phyloP scores from a whole-genome alignment of 2,888 invertebrate species.

The Beris morrisii region DNA sequence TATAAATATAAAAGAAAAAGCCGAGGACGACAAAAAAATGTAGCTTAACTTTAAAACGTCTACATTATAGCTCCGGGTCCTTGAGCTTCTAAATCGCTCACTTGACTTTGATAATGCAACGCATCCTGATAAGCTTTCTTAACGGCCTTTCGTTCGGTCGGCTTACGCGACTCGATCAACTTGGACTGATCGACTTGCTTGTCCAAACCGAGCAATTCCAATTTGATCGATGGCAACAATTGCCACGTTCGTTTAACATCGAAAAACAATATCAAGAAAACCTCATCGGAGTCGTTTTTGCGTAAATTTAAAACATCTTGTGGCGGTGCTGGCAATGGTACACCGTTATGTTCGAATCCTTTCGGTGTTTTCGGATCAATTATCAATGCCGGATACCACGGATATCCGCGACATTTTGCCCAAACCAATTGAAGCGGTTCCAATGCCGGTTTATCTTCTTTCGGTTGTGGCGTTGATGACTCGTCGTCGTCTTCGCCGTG shows the following conservation, averaged over 20 bases:
- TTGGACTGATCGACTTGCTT: constrained; percentile 72
- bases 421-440: constrained; percentile 91
- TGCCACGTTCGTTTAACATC: constrained; percentile 97
- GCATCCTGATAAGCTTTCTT: constrained; percentile 93
- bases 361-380: constrained; percentile 93
- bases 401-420: constrained; percentile 94
- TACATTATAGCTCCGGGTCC: constrained; percentile 57
- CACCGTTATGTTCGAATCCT: constrained; percentile 89
- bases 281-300: constrained; percentile 78
- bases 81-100: constrained; percentile 58
- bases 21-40: no score
- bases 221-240: constrained; percentile 89
- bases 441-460: constrained; percentile 57
- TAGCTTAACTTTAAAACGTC: neutral
- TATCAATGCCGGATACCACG: constrained; percentile 96
- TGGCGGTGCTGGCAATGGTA: constrained; percentile 92
- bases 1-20: no score
- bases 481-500: constrained; percentile 16
- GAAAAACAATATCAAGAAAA: constrained; percentile 91
- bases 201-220: constrained; percentile 77
- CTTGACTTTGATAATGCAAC: constrained; percentile 77
- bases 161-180: constrained; percentile 84
- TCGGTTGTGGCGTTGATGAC: neutral
- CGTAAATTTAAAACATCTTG: constrained; percentile 84
- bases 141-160: constrained; percentile 89